Conservation (phyloP, 2,113 vertebrate species). For the Morone chrysops region DNA sequence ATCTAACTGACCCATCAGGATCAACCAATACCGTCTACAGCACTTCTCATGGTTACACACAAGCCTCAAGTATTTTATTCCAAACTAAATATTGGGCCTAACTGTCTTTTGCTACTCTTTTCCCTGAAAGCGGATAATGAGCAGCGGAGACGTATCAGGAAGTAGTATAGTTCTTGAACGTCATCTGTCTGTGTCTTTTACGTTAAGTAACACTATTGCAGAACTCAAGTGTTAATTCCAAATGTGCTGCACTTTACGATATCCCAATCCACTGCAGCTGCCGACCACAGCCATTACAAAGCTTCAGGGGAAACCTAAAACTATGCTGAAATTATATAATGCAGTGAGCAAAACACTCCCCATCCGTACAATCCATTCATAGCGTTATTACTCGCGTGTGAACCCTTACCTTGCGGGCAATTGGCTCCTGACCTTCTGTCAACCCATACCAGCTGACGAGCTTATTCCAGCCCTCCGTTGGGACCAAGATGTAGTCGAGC, state of each 20-base stretch:
- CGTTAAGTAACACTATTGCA: not conserved
- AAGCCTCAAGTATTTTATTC: not conserved
- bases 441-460: conserved; percentile 98
- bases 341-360: not conserved
- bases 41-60: not conserved
- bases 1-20: not conserved
- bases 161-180: not conserved
- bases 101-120: not conserved
- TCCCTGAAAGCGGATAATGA: not conserved
- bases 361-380: not conserved
- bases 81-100: not conserved
- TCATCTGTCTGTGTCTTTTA: not conserved
- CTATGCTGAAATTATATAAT: no score
- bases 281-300: not conserved
- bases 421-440: conserved; percentile 93
- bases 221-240: not conserved
- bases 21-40: not conserved
- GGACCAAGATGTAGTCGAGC: conserved; percentile 97
- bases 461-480: conserved; percentile 98
- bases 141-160: not conserved
- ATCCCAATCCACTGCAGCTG: not conserved
- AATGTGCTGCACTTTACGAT: not conserved
- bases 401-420: conserved; percentile 93
- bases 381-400: not conserved
- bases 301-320: not conserved